Percentiles rank a stretch among this genome's conserved stretches.
These are phyloP conservation scores for human (Homo sapiens) DNA, from an alignment of 2,113 vertebrate genomes.

Conservation along the genomic window DNA sequence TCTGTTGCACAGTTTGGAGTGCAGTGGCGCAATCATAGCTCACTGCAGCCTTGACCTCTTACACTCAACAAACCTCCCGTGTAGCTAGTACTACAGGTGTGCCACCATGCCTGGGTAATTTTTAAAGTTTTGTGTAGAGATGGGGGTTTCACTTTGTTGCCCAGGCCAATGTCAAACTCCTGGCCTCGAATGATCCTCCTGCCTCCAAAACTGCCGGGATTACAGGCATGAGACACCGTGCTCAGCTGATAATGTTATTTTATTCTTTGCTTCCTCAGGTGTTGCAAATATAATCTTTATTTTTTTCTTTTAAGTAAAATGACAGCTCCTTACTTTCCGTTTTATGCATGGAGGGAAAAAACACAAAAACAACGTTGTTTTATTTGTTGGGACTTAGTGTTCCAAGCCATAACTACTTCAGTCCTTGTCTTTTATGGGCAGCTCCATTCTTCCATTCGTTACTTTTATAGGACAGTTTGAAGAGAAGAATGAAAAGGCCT, in stretches of 20 bases:
- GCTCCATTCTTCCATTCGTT: neutral
- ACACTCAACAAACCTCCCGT: too few species aligned
- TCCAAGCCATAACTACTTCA: neutral
- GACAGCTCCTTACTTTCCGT: neutral
- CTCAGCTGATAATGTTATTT: neutral
- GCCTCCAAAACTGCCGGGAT: too few species aligned
- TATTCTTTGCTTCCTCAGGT: neutral
- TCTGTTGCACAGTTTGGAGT: too few species aligned
- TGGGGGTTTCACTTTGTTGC: too few species aligned
- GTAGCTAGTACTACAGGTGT: too few species aligned
- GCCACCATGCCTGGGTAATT: too few species aligned
- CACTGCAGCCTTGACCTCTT: too few species aligned
- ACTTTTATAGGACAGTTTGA: neutral
- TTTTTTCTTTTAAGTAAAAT: neutral
- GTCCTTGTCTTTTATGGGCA: neutral
- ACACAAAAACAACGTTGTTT: neutral
- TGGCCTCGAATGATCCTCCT: too few species aligned
- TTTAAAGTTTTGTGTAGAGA: too few species aligned
- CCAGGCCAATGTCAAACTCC: too few species aligned
- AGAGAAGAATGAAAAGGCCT: neutral
- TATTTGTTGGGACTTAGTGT: neutral
- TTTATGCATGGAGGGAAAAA: neutral
- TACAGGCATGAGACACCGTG: too few species aligned
- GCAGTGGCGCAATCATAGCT: too few species aligned
- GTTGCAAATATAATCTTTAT: neutral